Evolutionary conservation across 2,113 vertebrate genomes (phyloP), one percentile per base, ranked within the genome.

Genomic region (Hepsetus odoe): DNA sequence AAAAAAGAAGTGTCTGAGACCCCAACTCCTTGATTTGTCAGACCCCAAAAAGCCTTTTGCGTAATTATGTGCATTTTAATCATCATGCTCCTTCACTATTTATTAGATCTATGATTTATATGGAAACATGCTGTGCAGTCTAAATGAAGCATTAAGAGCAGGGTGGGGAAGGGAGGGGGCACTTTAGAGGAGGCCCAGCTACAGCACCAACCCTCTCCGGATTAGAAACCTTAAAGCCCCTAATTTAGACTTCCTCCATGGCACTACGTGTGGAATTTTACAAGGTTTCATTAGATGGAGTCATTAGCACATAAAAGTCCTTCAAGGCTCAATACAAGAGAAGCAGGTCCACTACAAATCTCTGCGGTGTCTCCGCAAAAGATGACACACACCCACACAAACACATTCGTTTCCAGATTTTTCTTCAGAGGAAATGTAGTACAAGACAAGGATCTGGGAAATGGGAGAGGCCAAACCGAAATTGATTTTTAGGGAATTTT

Each of bases 241-340:
- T 59, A 74, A 67, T 70, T 69, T 71, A 71, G 56, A 30, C 56
- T 74, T 59, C 16, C 38, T 71, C 53, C 28, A 49, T 67, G n/a
- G 24, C n/a, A 1, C 59, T 55, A 53, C 56, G 59, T 58, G 32
- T 68, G 68, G 72, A 82, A 61, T 65, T 79, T 65, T 49, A 74
- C 66, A 71, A 74, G 76, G 46, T 75, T 82, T 82, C 72, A 75
- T 75, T 75, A 75, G 79, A 79, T 33, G 5, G 66, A 71, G 51
- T 74, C 64, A 75, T 79, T 82, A 79, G 67, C 66, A 72, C 77
- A 74, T 65, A 77, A 73, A 72, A 82, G 58, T 79, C 46, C 56
- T 74, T 79, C 38, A 70, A 71, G 59, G 55, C 33, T 38, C 61
- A 77, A 75, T 73, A 61, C 30, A 30, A 32, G 16, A n/a, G 13